phyloP scores from a whole-genome alignment of 1,140 invertebrate genomes.

The Antheraea pernyi region DNA sequence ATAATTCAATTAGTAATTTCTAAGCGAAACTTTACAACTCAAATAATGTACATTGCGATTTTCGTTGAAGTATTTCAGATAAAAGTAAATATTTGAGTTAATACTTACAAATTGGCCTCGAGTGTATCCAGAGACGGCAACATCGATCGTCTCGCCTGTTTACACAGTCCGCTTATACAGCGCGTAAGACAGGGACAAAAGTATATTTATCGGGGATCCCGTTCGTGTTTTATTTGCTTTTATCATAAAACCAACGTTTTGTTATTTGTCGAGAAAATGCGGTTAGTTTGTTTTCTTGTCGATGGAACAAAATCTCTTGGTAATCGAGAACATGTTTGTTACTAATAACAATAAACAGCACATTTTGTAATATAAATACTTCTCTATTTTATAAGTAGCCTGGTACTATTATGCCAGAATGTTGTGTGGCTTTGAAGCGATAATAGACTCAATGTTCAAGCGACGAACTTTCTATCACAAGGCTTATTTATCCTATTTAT shows the following conservation, averaged over 20 bases:
- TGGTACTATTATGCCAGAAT: neutral
- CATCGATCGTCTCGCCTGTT: constrained; percentile 28
- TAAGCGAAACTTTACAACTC: neutral
- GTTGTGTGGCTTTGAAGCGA: too few relatives aligned
- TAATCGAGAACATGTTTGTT: neutral
- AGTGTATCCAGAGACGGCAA: constrained; percentile 8
- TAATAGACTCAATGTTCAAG: too few relatives aligned
- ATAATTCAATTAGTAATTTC: neutral
- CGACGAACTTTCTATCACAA: too few relatives aligned
- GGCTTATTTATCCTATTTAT: too few relatives aligned
- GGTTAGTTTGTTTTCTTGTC: constrained; percentile 32
- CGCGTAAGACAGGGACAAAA: constrained; percentile 56
- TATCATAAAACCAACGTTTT: constrained; percentile 48
- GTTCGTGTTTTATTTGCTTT: constrained; percentile 46
- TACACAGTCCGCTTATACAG: constrained; percentile 42
- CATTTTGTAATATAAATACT: neutral
- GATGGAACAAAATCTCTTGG: neutral
- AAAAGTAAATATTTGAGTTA: constrained; percentile 25
- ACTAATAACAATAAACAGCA: neutral
- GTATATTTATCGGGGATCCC: constrained; percentile 60
- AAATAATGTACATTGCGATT: neutral
- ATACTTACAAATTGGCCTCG: constrained; percentile 15
- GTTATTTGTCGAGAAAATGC: constrained; percentile 33
- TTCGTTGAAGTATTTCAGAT: neutral
- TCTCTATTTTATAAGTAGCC: neutral